A percentile compares a stretch with the other conserved stretches of the same genome.
Conservation (phyloP, 2,888 invertebrate species). For the Lepetodrilus schrolli region DNA sequence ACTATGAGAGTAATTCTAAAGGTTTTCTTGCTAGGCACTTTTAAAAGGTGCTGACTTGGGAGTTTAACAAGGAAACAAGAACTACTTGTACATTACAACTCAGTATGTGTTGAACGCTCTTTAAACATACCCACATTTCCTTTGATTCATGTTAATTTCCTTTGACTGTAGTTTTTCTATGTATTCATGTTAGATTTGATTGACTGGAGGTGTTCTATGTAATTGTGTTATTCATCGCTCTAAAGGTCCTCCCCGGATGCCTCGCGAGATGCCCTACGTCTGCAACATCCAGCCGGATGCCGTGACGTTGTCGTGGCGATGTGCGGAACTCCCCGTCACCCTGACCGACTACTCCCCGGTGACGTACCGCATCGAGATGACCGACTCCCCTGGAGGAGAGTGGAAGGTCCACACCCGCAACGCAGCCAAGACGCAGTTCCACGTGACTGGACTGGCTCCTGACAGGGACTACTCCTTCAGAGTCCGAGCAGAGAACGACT, state of each 20-base stretch:
- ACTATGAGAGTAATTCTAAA: no score
- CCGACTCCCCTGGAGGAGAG: constrained; percentile 79
- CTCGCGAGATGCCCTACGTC: constrained; percentile 59
- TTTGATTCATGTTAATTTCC: no score
- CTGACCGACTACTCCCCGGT: constrained; percentile 77
- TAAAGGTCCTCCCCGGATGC: constrained; percentile 65
- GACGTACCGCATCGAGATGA: constrained; percentile 68
- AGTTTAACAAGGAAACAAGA: no score
- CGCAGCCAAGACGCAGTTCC: constrained; percentile 61
- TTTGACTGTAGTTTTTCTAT: no score
- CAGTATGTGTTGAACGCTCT: background rate
- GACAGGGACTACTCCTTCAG: constrained; percentile 96
- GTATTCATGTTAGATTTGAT: no score
- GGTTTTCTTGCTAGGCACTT: no score
- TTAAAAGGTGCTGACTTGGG: no score
- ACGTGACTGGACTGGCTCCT: constrained; percentile 81
- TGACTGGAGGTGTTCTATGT: no score
- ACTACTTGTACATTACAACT: no score
- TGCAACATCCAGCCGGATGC: constrained; percentile 61
- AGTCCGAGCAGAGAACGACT: constrained; percentile 95
- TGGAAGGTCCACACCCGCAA: constrained; percentile 81
- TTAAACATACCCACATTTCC: no score
- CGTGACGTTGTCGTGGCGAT: constrained; percentile 64
- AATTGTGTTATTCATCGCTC: no score
- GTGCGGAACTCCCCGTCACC: constrained; percentile 60